These are phyloP conservation scores for Physocephala rufipes DNA, from an alignment of 2,888 invertebrate species.

Conservation along the genomic window DNA sequence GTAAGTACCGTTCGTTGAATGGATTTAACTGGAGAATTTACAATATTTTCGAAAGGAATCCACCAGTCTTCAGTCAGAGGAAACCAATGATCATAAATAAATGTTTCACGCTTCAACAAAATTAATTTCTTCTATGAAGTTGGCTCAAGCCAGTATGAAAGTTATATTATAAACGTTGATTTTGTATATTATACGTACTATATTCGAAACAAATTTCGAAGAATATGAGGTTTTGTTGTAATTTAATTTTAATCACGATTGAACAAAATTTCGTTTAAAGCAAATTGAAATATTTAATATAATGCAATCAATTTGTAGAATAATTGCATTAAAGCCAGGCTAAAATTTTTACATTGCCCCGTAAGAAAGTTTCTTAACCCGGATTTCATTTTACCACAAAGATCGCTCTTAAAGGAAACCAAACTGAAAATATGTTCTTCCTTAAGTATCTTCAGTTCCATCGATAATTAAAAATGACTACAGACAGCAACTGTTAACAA, in stretches of 20 bases:
- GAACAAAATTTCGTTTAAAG: not conserved
- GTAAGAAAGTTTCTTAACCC: too few species aligned
- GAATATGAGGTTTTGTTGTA: too few species aligned
- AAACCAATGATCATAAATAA: too few species aligned
- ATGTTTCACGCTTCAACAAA: too few species aligned
- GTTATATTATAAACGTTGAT: not conserved
- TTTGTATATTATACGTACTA: not conserved
- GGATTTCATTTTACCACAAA: not conserved
- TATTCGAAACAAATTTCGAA: not conserved
- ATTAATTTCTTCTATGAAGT: too few species aligned
- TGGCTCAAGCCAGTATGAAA: not conserved
- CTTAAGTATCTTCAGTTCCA: too few species aligned
- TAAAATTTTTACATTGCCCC: not conserved
- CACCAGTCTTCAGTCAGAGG: too few species aligned
- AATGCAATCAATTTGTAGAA: not conserved
- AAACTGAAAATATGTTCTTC: too few species aligned
- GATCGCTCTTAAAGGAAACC: not conserved
- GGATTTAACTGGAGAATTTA: slow-evolving; percentile 8
- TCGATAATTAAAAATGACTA: too few species aligned
- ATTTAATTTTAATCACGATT: not conserved
- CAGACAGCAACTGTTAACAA: too few species aligned
- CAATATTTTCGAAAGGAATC: slow-evolving; percentile 1
- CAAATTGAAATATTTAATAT: not conserved
- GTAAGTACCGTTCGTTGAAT: not conserved
- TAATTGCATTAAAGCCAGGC: too few species aligned